These are phyloP conservation scores for Alcedo atthis DNA, from an alignment of 2,797 vertebrate genomes.

Conservation along the genomic window DNA sequence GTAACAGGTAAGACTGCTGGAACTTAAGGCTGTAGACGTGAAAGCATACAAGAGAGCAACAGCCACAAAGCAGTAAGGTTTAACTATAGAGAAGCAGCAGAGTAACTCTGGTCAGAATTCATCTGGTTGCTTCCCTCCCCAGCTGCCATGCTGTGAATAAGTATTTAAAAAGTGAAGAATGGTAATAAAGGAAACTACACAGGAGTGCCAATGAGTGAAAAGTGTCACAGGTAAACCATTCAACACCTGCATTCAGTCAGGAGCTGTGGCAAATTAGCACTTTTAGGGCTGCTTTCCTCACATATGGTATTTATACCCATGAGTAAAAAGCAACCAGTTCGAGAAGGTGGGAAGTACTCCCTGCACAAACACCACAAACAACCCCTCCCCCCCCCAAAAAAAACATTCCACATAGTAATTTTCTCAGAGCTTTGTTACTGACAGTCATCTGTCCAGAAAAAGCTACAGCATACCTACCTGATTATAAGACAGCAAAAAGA, in stretches of 20 bases:
- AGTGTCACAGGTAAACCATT: neutral
- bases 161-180: neutral
- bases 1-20: neutral
- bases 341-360: neutral
- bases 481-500: neutral
- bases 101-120: neutral
- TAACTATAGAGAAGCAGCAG: neutral
- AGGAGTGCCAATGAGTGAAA: neutral
- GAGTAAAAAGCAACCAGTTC: neutral
- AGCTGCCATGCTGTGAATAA: neutral
- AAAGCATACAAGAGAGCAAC: neutral
- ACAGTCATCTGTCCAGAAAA: neutral
- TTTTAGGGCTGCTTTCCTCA: neutral
- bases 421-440: neutral
- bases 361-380: neutral
- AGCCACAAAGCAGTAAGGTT: neutral
- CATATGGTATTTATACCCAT: neutral
- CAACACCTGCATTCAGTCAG: neutral
- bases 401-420: neutral
- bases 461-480: constrained; percentile 24
- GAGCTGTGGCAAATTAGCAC: neutral
- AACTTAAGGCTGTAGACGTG: neutral
- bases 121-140: neutral
- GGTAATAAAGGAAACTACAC: neutral
- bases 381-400: neutral